Conservation (phyloP, 2,888 invertebrate genomes). For the Rambutsinella grinnellia region DNA sequence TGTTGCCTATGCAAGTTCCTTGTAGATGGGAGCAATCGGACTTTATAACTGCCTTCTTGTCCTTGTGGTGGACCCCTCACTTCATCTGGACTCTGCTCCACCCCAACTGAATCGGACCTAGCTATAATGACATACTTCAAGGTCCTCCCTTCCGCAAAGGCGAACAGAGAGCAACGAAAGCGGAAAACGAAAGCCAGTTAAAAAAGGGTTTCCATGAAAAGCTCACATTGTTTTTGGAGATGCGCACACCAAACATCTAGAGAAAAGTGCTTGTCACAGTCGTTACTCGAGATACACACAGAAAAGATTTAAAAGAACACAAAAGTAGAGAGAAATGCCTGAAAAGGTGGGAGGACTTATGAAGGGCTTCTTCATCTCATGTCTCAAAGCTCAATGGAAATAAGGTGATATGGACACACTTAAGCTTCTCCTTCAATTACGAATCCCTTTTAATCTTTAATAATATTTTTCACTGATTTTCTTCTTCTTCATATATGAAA, state of each 20-base stretch:
- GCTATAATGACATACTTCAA: constrained; percentile 51
- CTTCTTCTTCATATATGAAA: constrained; percentile 54
- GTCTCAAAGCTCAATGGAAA: too few relatives aligned
- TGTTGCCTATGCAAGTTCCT: background rate
- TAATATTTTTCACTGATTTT: constrained; percentile 32
- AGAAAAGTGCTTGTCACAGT: too few relatives aligned
- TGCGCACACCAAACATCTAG: too few relatives aligned
- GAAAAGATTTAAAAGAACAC: too few relatives aligned
- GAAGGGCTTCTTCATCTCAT: too few relatives aligned
- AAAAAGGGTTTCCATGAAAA: too few relatives aligned
- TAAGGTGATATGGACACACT: too few relatives aligned
- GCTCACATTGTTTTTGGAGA: too few relatives aligned
- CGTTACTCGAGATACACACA: too few relatives aligned
- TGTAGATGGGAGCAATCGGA: background rate
- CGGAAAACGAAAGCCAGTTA: background rate
- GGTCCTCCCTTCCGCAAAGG: constrained; percentile 33
- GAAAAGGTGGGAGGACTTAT: too few relatives aligned
- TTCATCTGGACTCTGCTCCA: background rate
- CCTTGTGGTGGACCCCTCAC: background rate
- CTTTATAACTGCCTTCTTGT: too few relatives aligned
- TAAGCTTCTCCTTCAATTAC: constrained; percentile 36
- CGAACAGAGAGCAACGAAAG: background rate
- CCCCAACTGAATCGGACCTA: constrained; percentile 27
- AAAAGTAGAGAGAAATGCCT: too few relatives aligned
- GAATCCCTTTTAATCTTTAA: constrained; percentile 49